Percentiles rank a stretch among this genome's conserved stretches.
These are phyloP conservation scores for Eulacestoma nigropectus DNA, from an alignment of 2,113 vertebrate genomes.

Conservation along the genomic window DNA sequence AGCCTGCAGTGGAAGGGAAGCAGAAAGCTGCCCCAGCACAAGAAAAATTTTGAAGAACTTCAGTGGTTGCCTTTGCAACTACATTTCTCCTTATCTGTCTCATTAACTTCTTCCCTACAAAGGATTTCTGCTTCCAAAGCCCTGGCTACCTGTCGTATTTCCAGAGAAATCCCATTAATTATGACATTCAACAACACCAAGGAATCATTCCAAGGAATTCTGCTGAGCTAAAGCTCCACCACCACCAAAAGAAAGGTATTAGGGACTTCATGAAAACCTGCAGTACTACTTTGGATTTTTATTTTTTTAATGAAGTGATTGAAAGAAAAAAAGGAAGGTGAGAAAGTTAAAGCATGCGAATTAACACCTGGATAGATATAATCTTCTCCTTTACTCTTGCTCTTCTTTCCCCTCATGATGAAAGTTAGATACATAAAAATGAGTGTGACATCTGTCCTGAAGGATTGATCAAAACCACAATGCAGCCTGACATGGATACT, in stretches of 20 bases:
- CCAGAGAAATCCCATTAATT: slow-evolving; percentile 21
- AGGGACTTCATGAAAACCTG: background rate
- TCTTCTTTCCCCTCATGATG: background rate
- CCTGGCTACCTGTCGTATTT: background rate
- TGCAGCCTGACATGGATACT: background rate
- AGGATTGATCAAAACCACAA: background rate
- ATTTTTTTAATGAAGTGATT: background rate
- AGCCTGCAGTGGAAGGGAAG: background rate
- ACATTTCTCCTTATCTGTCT: background rate
- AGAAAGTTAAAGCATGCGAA: background rate
- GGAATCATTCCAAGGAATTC: slow-evolving; percentile 8
- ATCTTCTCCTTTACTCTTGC: background rate
- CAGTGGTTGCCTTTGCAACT: background rate
- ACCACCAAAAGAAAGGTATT: background rate
- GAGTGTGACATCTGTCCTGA: background rate
- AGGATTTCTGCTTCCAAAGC: background rate
- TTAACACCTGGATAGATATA: background rate
- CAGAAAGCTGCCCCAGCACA: background rate
- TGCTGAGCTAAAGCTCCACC: background rate
- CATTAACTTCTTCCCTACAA: slow-evolving; percentile 1
- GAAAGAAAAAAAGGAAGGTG: background rate
- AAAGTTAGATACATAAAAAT: background rate
- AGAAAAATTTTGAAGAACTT: background rate
- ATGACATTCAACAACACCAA: background rate
- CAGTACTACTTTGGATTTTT: background rate